Evolutionary conservation across 2,797 vertebrate species (phyloP).

Genomic region (Falco columbarius): DNA sequence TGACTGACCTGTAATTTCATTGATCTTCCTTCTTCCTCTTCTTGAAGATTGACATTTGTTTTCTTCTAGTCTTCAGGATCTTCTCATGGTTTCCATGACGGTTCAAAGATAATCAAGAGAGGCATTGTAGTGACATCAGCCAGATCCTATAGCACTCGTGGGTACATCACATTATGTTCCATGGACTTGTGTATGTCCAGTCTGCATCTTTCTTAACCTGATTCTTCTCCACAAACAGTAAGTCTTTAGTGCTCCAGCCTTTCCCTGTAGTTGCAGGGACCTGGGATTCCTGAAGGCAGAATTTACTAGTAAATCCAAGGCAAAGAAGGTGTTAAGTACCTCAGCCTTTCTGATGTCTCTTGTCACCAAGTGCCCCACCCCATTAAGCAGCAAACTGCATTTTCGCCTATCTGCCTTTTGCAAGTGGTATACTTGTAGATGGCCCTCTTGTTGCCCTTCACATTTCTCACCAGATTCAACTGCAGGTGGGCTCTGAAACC

Average conservation of each 20-base stretch:
- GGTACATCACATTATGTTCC: not conserved
- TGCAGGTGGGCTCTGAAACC: not conserved
- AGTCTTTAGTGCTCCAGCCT: not conserved
- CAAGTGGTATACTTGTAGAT: not conserved
- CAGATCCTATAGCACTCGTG: not conserved
- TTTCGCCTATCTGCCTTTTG: not conserved
- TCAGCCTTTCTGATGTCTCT: not conserved
- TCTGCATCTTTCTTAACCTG: not conserved
- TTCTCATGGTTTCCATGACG: not conserved
- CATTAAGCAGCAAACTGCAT: not conserved
- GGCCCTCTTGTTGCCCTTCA: not conserved
- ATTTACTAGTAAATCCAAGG: not conserved
- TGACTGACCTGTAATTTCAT: too few relatives aligned
- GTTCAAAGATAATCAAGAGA: not conserved
- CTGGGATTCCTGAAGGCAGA: not conserved
- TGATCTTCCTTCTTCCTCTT: not conserved
- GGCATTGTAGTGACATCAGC: not conserved
- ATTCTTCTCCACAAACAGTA: not conserved
- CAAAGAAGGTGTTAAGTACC: not conserved
- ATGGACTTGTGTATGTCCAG: not conserved
- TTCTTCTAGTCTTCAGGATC: not conserved
- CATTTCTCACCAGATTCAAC: not conserved
- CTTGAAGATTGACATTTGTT: not conserved
- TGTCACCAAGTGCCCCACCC: not conserved
- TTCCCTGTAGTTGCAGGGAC: not conserved